phyloP scores from a whole-genome alignment of 2,113 vertebrate genomes.

The Sminthopsis crassicaudata region DNA sequence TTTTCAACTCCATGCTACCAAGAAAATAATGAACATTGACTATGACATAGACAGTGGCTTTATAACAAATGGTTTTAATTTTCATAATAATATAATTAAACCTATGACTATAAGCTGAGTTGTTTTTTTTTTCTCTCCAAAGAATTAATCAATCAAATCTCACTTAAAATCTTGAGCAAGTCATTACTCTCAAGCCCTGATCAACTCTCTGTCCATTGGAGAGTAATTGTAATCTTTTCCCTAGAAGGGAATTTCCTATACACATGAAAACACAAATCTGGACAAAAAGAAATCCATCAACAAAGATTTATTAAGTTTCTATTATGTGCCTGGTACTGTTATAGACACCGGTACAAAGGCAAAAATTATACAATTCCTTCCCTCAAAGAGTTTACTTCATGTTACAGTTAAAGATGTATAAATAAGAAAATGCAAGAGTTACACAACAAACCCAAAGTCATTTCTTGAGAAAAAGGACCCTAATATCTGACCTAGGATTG shows the following conservation, averaged over 20 bases:
- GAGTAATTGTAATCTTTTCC: neutral
- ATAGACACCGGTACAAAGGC: neutral
- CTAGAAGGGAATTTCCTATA: neutral
- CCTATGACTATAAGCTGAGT: neutral
- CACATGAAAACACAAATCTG: neutral
- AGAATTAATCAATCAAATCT: neutral
- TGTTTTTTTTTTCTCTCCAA: neutral
- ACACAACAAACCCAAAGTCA: neutral
- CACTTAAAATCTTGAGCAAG: neutral
- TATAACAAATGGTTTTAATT: neutral
- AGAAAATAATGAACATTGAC: neutral
- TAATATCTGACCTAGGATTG: neutral
- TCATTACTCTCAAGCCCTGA: neutral
- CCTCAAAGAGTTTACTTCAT: neutral
- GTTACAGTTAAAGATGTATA: neutral
- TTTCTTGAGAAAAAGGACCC: neutral
- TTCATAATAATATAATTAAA: neutral
- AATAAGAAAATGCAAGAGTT: neutral
- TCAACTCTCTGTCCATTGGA: neutral
- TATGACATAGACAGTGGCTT: neutral
- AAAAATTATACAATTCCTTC: neutral
- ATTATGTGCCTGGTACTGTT: neutral
- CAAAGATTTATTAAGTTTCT: neutral
- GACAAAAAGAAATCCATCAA: neutral
- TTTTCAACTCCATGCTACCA: neutral